Percentiles rank a stretch among this genome's conserved stretches.
These are phyloP conservation scores for Datnioides undecimradiatus DNA, from an alignment of 2,113 vertebrate genomes.

Conservation along the genomic window DNA sequence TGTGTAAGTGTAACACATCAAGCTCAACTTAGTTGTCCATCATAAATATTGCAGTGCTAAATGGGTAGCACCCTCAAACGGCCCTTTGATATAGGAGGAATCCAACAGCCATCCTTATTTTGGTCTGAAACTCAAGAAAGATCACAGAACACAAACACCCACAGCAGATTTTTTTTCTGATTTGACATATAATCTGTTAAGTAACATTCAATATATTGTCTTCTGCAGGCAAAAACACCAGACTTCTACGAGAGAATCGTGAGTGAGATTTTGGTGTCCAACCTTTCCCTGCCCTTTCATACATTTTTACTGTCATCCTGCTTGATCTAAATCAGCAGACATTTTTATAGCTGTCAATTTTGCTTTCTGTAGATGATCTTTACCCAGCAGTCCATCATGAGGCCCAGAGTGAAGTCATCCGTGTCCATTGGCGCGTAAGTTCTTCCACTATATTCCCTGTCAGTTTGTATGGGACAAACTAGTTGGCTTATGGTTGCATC, in stretches of 20 bases:
- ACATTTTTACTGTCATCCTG: neutral
- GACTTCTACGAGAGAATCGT: conserved; percentile 92
- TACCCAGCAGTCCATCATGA: conserved; percentile 93
- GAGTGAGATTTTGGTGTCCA: conserved; percentile 65
- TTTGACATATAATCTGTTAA: neutral
- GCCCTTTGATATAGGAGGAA: neutral
- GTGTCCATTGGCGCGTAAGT: conserved; percentile 96
- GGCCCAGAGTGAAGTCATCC: conserved; percentile 95
- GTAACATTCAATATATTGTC: conserved; percentile 23
- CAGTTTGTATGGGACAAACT: neutral
- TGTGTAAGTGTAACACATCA: no score
- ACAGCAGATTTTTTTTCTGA: neutral
- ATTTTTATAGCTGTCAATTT: neutral
- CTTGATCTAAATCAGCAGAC: neutral
- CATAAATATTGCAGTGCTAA: no score
- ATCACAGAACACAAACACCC: neutral
- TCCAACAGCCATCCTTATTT: neutral
- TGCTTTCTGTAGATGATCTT: conserved; percentile 90
- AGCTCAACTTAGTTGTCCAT: no score
- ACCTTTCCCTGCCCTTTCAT: no score
- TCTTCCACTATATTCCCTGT: conserved; percentile 7
- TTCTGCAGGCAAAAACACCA: conserved; percentile 89
- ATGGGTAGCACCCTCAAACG: neutral
- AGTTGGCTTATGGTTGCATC: neutral
- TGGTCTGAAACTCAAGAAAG: neutral